These are phyloP conservation scores for Hycleus phaleratus DNA, from an alignment of 1,140 invertebrate genomes.

Conservation along the genomic window DNA sequence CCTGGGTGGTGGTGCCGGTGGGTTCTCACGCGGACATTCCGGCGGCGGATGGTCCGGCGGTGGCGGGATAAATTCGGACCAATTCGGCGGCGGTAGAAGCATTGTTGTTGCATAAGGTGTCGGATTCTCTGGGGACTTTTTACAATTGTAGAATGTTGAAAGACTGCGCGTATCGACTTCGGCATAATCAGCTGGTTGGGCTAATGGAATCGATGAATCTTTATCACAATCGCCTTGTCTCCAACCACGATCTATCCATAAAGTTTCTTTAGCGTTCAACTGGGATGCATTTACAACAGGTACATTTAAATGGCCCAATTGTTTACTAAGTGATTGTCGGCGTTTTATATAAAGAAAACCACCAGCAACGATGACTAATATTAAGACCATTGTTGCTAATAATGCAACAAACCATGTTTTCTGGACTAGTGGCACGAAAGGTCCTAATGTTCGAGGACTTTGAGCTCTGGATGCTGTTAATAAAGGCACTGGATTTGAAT, in stretches of 20 bases:
- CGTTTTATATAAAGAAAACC: slow-evolving; percentile 55
- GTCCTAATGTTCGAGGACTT: slow-evolving; percentile 38
- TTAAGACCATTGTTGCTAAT: slow-evolving; percentile 59
- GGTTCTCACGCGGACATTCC: slow-evolving; percentile 35
- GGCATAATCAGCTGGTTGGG: slow-evolving; percentile 58
- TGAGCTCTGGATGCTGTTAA: slow-evolving; percentile 34
- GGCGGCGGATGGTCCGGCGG: slow-evolving; percentile 75
- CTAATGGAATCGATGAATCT: slow-evolving; percentile 44
- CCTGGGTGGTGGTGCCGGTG: slow-evolving; percentile 31
- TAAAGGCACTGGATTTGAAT: slow-evolving; percentile 49
- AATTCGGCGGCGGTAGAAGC: slow-evolving; percentile 55
- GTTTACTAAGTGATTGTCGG: slow-evolving; percentile 53
- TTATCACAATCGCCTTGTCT: slow-evolving; percentile 58
- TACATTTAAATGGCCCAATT: slow-evolving; percentile 56
- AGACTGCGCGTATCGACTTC: slow-evolving; percentile 67
- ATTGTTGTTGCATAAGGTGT: slow-evolving; percentile 81
- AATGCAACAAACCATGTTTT: slow-evolving; percentile 73
- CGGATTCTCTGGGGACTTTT: slow-evolving; percentile 58
- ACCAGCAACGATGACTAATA: slow-evolving; percentile 57
- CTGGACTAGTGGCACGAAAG: slow-evolving; percentile 45
- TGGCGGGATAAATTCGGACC: slow-evolving; percentile 70
- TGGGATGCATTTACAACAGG: slow-evolving; percentile 58
- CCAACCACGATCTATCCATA: slow-evolving; percentile 72
- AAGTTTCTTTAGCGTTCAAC: slow-evolving; percentile 59
- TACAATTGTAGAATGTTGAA: slow-evolving; percentile 72